phyloP scores from a whole-genome alignment of 2,888 invertebrate genomes.

The Germaria angustata region DNA sequence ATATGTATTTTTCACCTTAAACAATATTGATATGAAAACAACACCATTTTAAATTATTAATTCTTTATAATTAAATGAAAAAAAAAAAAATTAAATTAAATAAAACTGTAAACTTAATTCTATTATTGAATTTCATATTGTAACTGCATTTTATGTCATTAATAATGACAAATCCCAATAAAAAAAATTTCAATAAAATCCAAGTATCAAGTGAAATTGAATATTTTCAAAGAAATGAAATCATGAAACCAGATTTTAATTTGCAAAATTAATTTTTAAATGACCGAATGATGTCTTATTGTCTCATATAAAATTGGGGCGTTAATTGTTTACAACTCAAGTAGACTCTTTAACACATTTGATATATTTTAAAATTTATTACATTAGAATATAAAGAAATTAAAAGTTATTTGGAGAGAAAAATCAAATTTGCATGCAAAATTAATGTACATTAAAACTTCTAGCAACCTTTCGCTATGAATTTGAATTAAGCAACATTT shows the following conservation, averaged over 20 bases:
- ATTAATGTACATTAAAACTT: too few species aligned
- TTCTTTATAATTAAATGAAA: too few species aligned
- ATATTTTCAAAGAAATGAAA: background rate
- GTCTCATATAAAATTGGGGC: background rate
- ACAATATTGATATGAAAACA: background rate
- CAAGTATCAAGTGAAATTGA: conserved; percentile 11
- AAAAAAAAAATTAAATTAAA: too few species aligned
- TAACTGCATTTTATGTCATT: background rate
- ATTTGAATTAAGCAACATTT: too few species aligned
- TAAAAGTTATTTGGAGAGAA: background rate
- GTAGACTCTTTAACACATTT: conserved; percentile 1
- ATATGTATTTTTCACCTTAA: background rate
- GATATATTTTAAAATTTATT: background rate
- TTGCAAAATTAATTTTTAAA: conserved; percentile 13
- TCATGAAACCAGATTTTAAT: conserved; percentile 16
- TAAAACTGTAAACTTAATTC: too few species aligned
- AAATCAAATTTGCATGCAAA: background rate
- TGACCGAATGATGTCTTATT: background rate
- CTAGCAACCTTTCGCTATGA: too few species aligned
- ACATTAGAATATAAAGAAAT: background rate
- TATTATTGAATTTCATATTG: conserved; percentile 38
- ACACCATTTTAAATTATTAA: background rate
- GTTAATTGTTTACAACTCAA: conserved; percentile 16
- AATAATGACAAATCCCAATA: conserved; percentile 17
- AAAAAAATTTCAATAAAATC: conserved; percentile 9